Evolutionary conservation across 2,113 vertebrate species (phyloP), one percentile per base, ranked within the genome.

Genomic region (Thomomys bottae): DNA sequence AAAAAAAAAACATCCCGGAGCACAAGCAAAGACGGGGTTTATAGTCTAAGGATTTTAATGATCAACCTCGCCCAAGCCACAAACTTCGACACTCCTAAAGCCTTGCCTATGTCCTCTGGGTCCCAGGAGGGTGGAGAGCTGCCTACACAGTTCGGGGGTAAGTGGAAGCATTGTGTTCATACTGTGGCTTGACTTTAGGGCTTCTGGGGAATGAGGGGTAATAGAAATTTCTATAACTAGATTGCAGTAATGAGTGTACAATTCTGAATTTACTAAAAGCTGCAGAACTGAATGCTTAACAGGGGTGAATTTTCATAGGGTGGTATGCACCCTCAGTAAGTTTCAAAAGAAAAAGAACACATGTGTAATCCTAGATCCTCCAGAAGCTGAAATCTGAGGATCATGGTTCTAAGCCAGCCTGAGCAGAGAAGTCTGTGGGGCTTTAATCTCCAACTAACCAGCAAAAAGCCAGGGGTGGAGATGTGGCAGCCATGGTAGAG

Each of bases 101-200:
- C 36, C 23, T 4, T 32, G 34, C 40, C 12, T 28, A 42, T 24
- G 32, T 32, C 49, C 71, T 17, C 1, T 45, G 34, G 28, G 11
- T 40, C 64, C 26, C 7, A 30, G 2, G 1, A 6, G 20, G 5
- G 40, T 8, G 1, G 76, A 21, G 30, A 36, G 4, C 17, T 28
- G 15, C 34, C 73, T 34, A 42, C 12, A 10, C 10, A n/a, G 66
- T 5, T 2, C 7, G 0, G 11, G 0, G 0, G 12, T 23, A 2
- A 12, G 17, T 40, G 12, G 72, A 78, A 18, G n/a, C n/a, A n/a
- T n/a, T n/a, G n/a, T 54, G 49, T 54, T 54, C 49, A 54, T 54
- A n/a, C n/a, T n/a, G n/a, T n/a, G n/a, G 8, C 49, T 54, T 54
- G 49, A 54, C 10, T 14, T 54, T 54, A 71, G 66, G 3, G 32